Evolutionary conservation across 1,140 invertebrate genomes (phyloP).

Genomic region (Drosophila repleta): DNA sequence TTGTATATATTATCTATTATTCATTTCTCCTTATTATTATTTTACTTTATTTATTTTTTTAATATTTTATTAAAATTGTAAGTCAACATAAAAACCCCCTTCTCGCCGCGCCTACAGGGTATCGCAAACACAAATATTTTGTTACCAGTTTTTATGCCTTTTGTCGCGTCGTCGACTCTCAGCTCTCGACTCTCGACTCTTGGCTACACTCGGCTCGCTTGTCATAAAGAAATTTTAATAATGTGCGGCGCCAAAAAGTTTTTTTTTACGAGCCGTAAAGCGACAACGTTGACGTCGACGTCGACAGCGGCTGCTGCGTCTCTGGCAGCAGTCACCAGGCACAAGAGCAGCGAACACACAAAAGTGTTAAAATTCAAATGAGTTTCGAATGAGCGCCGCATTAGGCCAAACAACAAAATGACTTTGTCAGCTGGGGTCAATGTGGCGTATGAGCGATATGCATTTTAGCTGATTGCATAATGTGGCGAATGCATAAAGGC

Average conservation of each 20-base stretch:
- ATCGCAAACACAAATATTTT: conserved; percentile 74
- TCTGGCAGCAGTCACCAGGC: no score
- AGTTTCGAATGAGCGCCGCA: conserved; percentile 64
- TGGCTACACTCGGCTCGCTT: conserved; percentile 62
- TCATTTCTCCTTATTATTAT: no score
- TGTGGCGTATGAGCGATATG: conserved; percentile 64
- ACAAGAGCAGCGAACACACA: conserved; percentile 44
- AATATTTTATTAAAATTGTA: no score
- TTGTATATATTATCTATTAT: no score
- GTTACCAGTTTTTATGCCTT: conserved; percentile 81
- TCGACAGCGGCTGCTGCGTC: background rate
- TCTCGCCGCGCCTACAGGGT: background rate
- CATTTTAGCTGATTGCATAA: conserved; percentile 50
- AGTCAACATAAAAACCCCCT: background rate
- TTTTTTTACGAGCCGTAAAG: conserved; percentile 73
- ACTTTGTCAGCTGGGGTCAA: conserved; percentile 59
- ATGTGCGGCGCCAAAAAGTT: conserved; percentile 81
- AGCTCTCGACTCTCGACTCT: conserved; percentile 45
- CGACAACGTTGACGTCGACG: conserved; percentile 17
- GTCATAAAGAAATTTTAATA: conserved; percentile 83
- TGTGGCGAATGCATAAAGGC: background rate
- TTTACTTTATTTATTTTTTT: no score
- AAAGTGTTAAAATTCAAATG: conserved; percentile 81
- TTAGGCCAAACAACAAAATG: conserved; percentile 46
- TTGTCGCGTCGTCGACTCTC: conserved; percentile 62